Base-by-base conservation (phyloP, 2,113 vertebrate genomes). In the Misgurnus mizolepis region DNA sequence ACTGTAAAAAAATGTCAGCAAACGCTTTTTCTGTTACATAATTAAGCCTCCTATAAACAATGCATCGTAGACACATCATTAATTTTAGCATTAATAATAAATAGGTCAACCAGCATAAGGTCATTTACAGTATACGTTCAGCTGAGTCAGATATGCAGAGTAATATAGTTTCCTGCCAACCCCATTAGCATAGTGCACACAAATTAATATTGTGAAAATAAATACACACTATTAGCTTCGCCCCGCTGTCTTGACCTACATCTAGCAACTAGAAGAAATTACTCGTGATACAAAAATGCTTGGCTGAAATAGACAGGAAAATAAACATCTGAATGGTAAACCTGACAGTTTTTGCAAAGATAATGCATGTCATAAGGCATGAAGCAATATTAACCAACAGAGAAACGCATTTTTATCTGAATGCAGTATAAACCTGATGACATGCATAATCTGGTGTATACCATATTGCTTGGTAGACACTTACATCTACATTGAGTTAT, bases 61-160 rank as follows among this genome's bases (percentile, higher is more conserved):
- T 58, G 22, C 47, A 22, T 49, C n/a, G 9, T 7, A 66, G 62
- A 73, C 50, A 45, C 11, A 9, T 18, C 11, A 62, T 80, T 72
- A 65, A 80, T 43, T 72, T 50, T 40, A 43, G 27, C 60, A 65
- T 80, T 62, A 80, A 80, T 53, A 55, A 65, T 80, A 55, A 64
- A 80, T 80, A 68, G 41, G 40, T 56, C 68, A 56, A 47, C 53
- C 40, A 18, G 27, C 40, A 61, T 74, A 15, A 61, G 12, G 41
- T 22, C n/a, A 58, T 41, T 73, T 53, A 34, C 53, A 70, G 53
- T 4, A 34, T 41, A 34, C 6, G 11, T n/a, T 56, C 34, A 11
- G 39, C 50, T 58, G 70, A 73, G 70, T 73, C 27, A 55, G 18
- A 55, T 17, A 6, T 60, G 72, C 55, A 74, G 18, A 58, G 6